Base-by-base conservation (phyloP, 2,797 vertebrate genomes). In the Naso thynnoides region DNA sequence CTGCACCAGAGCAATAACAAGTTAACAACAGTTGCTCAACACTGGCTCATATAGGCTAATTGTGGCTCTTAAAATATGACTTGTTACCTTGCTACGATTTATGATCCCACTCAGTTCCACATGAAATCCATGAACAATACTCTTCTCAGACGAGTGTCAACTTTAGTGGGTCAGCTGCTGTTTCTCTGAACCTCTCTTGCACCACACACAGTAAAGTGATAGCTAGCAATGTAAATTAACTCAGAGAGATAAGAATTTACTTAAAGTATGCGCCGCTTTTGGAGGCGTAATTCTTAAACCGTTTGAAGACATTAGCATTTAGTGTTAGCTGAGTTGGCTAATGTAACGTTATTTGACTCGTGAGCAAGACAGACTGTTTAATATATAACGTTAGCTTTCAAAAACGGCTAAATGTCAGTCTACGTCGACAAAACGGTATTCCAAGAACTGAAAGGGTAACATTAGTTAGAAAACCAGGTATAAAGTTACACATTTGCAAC, bases 151-250 rank as follows among this genome's bases (percentile, higher is more conserved):
- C 0, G 31, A 62, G 36, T 75, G 44, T 61, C 44, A 72, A 36
- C 70, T 70, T 85, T 24, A 55, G 13, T 66, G 48, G 66, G 60
- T 82, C 78, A 82, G 42, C 45, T 70, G 33, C 26, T 44, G 18
- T 47, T 53, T 53, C 33, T 65, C 47, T 55, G 16, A 54, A 62
- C 64, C 70, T 47, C 65, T 68, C 45, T 59, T 23, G 27, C 53
- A 64, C 52, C 24, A 70, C 31, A 11, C 44, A 33, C n/a, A 48
- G 16, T 38, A 9, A 57, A 57, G 21, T 56, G 21, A 47, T 6
- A 41, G 54, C 23, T 52, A 44, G 14, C 29, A 19, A 8, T 8
- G 1, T 29, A 5, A 42, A 33, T 5, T 50, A 39, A 5, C 50
- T 58, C 3, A 1, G 4, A 41, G 52, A 24, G 38, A 24, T 45